Base-by-base conservation (phyloP, 2,113 vertebrate species). In the Connochaetes taurinus region DNA sequence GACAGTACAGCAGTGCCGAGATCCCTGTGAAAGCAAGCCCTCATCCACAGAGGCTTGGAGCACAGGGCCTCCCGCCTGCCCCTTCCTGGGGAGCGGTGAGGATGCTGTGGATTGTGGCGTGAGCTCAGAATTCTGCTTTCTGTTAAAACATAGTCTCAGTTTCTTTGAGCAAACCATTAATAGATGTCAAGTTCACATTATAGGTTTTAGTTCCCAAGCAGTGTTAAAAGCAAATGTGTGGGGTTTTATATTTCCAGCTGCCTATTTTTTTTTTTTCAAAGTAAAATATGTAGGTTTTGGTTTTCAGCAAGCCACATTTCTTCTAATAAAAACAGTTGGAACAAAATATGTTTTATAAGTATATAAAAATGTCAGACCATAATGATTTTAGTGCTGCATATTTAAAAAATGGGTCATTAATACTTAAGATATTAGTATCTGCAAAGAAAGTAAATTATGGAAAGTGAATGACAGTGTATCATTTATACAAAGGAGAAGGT, bases 321-420 rank as follows among this genome's bases (percentile, higher is more conserved):
- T 97, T 95, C 86, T 96, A 96, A 95, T 95, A 86, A 97, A 98
- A 98, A 97, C 94, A 98, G 91, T 80, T 95, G 96, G 86, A 94
- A 96, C 87, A 95, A 98, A 93, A 95, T 96, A 60, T 98, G 97
- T 98, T 98, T 98, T 98, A 97, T 94, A 97, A 96, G 91, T 84
- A 95, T 90, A 97, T 98, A 94, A 97, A 98, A 97, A 97, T 97
- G 95, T 97, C 95, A 98, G 87, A 36, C 36, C 67, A 33, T 95
- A 97, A 95, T 96, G 93, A 95, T 97, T 98, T 98, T 93, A 97
- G 83, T 94, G 87, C 78, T 97, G 43, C 57, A 67, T 80, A 76
- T 97, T 90, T 95, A 47, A 94, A 82, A 97, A 95, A 91, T 90
- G 57, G 78, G 53, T 95, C 50, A 19, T 87, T 90, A 90, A 94